Evolutionary conservation across 2,888 invertebrate species (phyloP), one percentile per base, ranked within the genome.

Genomic region (Cerastis rubricosa): DNA sequence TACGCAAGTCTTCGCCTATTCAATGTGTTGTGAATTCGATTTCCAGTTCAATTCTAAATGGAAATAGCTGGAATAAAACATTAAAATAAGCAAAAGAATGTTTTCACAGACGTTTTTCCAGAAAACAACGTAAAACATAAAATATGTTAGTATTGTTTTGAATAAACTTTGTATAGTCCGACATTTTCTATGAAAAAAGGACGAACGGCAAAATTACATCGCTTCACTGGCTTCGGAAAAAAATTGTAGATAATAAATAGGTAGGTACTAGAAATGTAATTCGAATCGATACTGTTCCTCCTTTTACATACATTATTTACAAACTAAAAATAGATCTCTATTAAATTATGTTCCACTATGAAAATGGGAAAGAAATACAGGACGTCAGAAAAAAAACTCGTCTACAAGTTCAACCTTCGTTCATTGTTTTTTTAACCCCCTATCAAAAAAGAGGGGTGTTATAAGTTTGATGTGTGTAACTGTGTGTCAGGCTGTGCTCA

Each of bases 21-120:
- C 72, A 66, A 29, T 45, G 57, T 2, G 7, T 71, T 47, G 22
- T 35, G 35, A 59, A 66, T 73, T 80, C 12, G 8, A 66, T 66
- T 49, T 22, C n/a, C 35, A 80, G 45, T 66, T 25, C 35, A 45
- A 73, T 45, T 80, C 9, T 35, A 45, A 72, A 72, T 65, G 47
- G 25, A 65, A 61, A 76, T 45, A 35, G 35, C 71, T 71, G 40
- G 2, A 49, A 64, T 71, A 51, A 65, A 80, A 65, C 35, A 59
- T 49, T 65, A 49, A 43, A 57, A 45, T 78, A 8, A 35, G 45
- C 22, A 9, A 7, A 54, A n/a, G 49, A 67, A 76, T 49, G 19
- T 66, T 29, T 63, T 19, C 19, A 45, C n/a, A 45, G 5, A 63
- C 3, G 4, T 51, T 43, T 7, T 25, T 51, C 17, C 12, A 49